Percentiles rank a stretch among this genome's conserved stretches.
These are phyloP conservation scores for Semaprochilodus insignis DNA, from an alignment of 2,797 vertebrate genomes.

Conservation along the genomic window DNA sequence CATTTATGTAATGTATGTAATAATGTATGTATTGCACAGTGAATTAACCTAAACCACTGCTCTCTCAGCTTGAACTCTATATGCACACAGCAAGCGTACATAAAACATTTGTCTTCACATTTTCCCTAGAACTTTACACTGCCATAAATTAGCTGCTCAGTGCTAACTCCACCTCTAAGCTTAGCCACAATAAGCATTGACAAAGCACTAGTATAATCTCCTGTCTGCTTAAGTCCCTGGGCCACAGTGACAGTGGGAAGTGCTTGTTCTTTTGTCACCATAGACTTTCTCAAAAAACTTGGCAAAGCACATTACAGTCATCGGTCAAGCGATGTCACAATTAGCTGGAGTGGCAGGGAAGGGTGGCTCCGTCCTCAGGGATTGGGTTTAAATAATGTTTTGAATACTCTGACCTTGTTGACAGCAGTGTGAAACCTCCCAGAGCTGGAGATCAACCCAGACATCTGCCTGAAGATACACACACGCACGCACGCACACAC, in stretches of 20 bases:
- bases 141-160: constrained; percentile 11
- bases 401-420: constrained; percentile 59
- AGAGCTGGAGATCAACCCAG: constrained; percentile 32
- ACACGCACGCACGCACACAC: not conserved
- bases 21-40: not conserved
- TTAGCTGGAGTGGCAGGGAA: constrained; percentile 54
- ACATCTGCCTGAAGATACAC: constrained; percentile 35
- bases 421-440: constrained; percentile 54
- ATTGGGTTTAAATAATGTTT: constrained; percentile 51
- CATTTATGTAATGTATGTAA: constrained; percentile 25
- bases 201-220: constrained; percentile 34
- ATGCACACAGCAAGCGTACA: not conserved
- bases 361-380: constrained; percentile 28
- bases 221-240: constrained; percentile 40
- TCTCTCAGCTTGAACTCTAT: constrained; percentile 3
- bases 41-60: constrained; percentile 17
- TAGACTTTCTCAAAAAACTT: constrained; percentile 31
- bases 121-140: not conserved
- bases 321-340: constrained; percentile 27
- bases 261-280: constrained; percentile 5
- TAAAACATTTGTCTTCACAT: not conserved
- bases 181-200: constrained; percentile 12
- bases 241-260: constrained; percentile 10
- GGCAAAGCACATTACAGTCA: constrained; percentile 32
- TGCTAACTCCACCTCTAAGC: constrained; percentile 9